These are phyloP conservation scores for Babyrousa celebensis DNA, from an alignment of 2,797 vertebrate genomes.

Conservation along the genomic window DNA sequence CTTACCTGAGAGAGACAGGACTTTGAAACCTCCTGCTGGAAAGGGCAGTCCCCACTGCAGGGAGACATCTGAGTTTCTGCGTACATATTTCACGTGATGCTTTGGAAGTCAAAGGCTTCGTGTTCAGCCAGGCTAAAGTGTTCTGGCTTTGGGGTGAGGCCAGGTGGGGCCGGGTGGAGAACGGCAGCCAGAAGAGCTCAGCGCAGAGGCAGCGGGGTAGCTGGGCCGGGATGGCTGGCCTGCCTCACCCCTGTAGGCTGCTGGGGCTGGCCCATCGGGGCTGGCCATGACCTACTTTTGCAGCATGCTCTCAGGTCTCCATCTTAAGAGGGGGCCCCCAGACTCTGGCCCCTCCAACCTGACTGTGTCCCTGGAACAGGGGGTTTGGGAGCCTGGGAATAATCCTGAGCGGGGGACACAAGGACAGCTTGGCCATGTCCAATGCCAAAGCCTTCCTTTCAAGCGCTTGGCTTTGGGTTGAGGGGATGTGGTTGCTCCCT, in stretches of 20 bases:
- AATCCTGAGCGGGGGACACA: rapidly evolving
- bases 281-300: rapidly evolving
- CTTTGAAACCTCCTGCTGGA: not conserved
- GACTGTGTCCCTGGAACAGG: not conserved
- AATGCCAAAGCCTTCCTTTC: not conserved
- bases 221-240: rapidly evolving
- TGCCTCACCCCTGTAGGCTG: no score
- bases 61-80: not conserved
- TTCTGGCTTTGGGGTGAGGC: not conserved
- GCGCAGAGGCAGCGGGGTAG: rapidly evolving
- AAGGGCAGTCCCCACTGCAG: rapidly evolving
- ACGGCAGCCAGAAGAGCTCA: not conserved
- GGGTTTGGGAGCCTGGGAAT: no score
- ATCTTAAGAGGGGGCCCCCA: rapidly evolving
- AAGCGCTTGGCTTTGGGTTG: not conserved
- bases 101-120: not conserved
- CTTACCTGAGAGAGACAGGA: not conserved
- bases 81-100: not conserved
- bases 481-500: not conserved
- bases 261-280: not conserved
- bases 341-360: rapidly evolving
- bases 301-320: not conserved
- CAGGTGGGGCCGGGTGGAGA: no score
- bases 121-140: not conserved
- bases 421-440: not conserved